phyloP scores from a whole-genome alignment of 2,113 vertebrate species.

The Zosterops hypoxanthus region DNA sequence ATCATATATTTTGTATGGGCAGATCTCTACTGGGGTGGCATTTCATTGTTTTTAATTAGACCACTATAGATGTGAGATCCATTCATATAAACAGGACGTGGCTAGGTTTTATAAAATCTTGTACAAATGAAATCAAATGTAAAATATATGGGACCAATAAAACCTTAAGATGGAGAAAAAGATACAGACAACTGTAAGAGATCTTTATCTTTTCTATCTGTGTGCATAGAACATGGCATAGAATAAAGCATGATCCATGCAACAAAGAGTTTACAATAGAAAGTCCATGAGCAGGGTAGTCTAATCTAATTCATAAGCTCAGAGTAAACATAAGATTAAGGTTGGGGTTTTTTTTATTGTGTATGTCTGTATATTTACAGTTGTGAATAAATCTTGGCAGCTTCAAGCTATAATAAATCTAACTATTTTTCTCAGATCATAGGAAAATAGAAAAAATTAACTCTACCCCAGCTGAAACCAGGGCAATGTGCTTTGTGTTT shows the following conservation, averaged over 20 bases:
- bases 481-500: not conserved
- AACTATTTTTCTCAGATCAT: not conserved
- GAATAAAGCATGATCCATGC: not conserved
- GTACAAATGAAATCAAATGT: not conserved
- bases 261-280: not conserved
- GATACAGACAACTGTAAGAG: not conserved
- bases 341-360: rapidly evolving
- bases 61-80: not conserved
- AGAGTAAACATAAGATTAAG: not conserved
- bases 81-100: not conserved
- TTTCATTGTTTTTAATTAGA: not conserved
- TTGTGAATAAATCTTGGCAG: not conserved
- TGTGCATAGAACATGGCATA: not conserved
- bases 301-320: not conserved
- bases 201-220: not conserved
- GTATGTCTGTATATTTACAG: not conserved
- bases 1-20: not conserved
- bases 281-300: not conserved
- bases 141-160: not conserved
- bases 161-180: not conserved
- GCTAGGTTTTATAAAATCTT: not conserved
- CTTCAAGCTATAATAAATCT: not conserved
- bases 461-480: not conserved
- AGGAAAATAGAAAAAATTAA: not conserved
- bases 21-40: not conserved